A percentile compares a stretch with the other conserved stretches of the same genome.
phyloP scores from a whole-genome alignment of 2,888 invertebrate species.

The Caenorhabditis sp. region DNA sequence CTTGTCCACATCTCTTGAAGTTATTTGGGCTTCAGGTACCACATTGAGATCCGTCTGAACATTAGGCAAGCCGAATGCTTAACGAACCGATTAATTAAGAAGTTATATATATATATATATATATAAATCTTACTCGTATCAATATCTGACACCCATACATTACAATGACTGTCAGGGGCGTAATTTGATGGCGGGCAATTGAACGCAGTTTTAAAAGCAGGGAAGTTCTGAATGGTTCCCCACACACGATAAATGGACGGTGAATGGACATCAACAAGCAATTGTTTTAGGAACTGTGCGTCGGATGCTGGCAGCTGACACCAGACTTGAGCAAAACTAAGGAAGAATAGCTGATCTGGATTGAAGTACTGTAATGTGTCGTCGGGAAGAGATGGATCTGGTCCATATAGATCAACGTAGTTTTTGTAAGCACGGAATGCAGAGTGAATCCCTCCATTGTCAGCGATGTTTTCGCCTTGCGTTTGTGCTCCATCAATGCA shows the following conservation, averaged over 20 bases:
- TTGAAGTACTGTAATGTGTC: constrained; percentile 57
- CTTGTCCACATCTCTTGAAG: constrained; percentile 49
- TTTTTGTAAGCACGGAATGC: constrained; percentile 75
- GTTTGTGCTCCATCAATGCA: constrained; percentile 80
- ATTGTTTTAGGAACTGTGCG: constrained; percentile 45
- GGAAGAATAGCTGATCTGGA: constrained; percentile 71
- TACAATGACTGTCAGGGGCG: constrained; percentile 63
- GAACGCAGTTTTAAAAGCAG: constrained; percentile 68
- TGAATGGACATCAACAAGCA: constrained; percentile 69
- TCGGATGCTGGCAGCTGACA: constrained; percentile 59
- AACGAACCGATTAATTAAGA: too few species aligned
- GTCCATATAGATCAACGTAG: constrained; percentile 68
- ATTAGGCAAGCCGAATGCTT: constrained; percentile 56
- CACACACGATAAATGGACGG: constrained; percentile 69
- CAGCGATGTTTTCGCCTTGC: constrained; percentile 83
- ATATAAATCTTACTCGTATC: constrained; percentile 49
- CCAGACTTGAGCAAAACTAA: constrained; percentile 70
- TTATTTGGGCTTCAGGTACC: constrained; percentile 50
- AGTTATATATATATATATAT: too few species aligned
- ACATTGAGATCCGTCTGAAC: constrained; percentile 59
- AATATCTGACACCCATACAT: constrained; percentile 68
- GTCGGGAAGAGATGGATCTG: constrained; percentile 74
- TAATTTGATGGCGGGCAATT: constrained; percentile 65
- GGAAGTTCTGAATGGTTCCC: constrained; percentile 70
- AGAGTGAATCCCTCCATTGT: constrained; percentile 81